Base-by-base conservation (phyloP, 2,888 invertebrate genomes). In the Hyposoter didymator region DNA sequence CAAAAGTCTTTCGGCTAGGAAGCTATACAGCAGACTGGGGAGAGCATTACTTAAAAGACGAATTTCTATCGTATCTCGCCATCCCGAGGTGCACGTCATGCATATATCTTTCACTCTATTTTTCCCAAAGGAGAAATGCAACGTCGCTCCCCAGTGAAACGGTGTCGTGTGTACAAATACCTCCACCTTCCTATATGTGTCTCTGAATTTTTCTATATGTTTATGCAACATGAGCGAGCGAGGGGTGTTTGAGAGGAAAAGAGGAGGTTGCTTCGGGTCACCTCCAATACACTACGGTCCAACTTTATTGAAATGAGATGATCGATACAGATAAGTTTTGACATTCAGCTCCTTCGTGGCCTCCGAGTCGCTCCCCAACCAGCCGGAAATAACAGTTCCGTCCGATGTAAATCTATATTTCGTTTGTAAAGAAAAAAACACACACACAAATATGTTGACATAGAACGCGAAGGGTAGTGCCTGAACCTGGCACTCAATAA, bases 51-150 rank as follows among this genome's bases (percentile, higher is more conserved):
- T 75, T 83, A 88, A 86, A 84, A 76, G 87, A 86, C 72, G 85
- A 76, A 84, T 85, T 82, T 79, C 79, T 80, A 84, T 85, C 85
- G 81, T 85, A 85, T 82, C 84, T 84, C 73, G 39, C 64, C 76
- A 86, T 83, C 32, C 67, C 67, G 74, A 19, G 66, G 66, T 47
- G 22, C 59, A 66, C 62, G 87, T 87, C 84, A 81, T 78, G 45
- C 74, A 47, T 79, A 73, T 84, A 83, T 86, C 83, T 84, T 82
- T 73, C 81, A 85, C 82, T 87, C 82, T 84, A 82, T 76, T 79
- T 88, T 85, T 81, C 83, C 76, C 82, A 74, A 84, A 87, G 88
- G 86, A 84, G 89, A 88, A 86, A 85, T 86, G 87, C 87, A 84
- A 72, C 84, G 81, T 45, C 73, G 73, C 80, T 78, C 66, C 75